Percentiles rank a stretch among this genome's conserved stretches.
phyloP scores from a whole-genome alignment of 2,797 vertebrate species.

The Molossus alvarezi region DNA sequence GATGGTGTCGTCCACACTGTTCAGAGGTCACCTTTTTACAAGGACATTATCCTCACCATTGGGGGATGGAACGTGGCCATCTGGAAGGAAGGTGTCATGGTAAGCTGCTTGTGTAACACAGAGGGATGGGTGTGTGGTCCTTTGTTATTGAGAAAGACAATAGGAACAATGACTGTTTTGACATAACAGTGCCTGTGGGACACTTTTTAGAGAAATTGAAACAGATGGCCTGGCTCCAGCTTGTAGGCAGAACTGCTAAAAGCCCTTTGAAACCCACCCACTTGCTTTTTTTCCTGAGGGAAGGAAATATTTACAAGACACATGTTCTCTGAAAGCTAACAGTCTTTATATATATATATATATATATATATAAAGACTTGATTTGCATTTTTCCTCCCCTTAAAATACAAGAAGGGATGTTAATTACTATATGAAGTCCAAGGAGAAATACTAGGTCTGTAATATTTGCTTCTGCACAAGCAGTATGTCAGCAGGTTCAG shows the following conservation, averaged over 20 bases:
- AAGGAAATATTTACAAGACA: constrained; percentile 16
- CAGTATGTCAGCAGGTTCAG: background rate
- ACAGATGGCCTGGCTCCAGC: constrained; percentile 72
- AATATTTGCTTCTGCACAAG: background rate
- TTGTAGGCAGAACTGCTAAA: constrained; percentile 55
- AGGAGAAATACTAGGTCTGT: background rate
- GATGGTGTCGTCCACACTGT: constrained; percentile 92
- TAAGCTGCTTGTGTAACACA: constrained; percentile 87
- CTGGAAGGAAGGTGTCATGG: constrained; percentile 95
- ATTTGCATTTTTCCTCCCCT: background rate
- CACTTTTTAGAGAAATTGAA: constrained; percentile 72
- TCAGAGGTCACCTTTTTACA: constrained; percentile 95
- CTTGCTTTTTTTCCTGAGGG: constrained; percentile 71
- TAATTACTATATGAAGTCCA: background rate
- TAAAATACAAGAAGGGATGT: background rate
- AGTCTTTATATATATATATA: background rate
- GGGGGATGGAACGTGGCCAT: constrained; percentile 95
- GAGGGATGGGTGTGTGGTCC: constrained; percentile 25
- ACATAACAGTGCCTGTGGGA: constrained; percentile 38
- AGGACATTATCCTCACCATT: constrained; percentile 94
- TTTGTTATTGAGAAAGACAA: constrained; percentile 70
- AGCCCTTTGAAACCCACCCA: constrained; percentile 50
- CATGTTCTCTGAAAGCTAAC: constrained; percentile 52
- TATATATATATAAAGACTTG: background rate
- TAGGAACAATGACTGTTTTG: background rate